Percentiles rank a stretch among this genome's conserved stretches.
Conservation (phyloP, 2,113 vertebrate genomes). For the Peucedramus taeniatus region DNA sequence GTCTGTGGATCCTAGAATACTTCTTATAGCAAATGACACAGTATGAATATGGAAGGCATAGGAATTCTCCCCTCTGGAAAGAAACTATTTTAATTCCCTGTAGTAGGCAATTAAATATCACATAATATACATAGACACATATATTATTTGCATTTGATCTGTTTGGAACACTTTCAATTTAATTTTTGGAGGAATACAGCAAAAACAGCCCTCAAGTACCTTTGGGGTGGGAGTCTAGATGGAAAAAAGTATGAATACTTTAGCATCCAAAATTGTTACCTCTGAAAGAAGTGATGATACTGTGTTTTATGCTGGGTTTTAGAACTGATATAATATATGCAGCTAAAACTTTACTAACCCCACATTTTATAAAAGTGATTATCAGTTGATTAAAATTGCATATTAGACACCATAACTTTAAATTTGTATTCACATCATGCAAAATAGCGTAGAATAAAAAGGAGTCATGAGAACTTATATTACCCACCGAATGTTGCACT, state of each 20-base stretch:
- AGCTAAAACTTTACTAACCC: not conserved
- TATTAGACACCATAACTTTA: not conserved
- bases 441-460: not conserved
- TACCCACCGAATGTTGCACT: not conserved
- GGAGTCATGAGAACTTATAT: not conserved
- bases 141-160: not conserved
- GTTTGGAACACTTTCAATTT: not conserved
- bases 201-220: not conserved
- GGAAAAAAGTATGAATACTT: not conserved
- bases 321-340: not conserved
- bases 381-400: not conserved
- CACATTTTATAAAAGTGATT: not conserved
- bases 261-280: not conserved
- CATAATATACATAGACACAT: too few relatives aligned
- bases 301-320: not conserved
- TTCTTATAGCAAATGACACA: not conserved
- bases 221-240: not conserved
- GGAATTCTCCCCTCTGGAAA: not conserved
- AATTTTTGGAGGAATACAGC: not conserved
- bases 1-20: not conserved
- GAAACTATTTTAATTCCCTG: not conserved
- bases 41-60: not conserved
- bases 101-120: not conserved
- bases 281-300: not conserved
- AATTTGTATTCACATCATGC: not conserved